Conservation (phyloP, 1,140 invertebrate genomes). For the Drosophila athabasca region DNA sequence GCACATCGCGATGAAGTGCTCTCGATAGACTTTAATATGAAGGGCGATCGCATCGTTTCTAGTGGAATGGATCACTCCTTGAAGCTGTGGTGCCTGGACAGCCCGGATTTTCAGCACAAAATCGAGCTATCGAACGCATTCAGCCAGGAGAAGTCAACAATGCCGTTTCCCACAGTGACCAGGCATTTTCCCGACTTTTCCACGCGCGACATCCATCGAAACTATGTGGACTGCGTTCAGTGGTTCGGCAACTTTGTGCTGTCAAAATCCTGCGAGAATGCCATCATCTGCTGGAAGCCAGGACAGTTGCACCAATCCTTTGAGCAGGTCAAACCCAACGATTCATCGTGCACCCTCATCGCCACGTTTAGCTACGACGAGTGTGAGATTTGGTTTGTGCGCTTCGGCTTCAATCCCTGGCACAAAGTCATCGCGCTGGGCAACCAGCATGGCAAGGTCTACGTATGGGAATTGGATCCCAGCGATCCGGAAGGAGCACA, state of each 20-base stretch:
- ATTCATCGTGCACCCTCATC: slow-evolving; percentile 85
- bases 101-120: slow-evolving; percentile 92
- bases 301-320: slow-evolving; percentile 73
- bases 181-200: slow-evolving; percentile 99
- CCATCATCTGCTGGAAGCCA: slow-evolving; percentile 86
- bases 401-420: slow-evolving; percentile 96
- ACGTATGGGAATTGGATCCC: slow-evolving; percentile 97
- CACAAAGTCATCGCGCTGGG: slow-evolving; percentile 94
- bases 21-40: slow-evolving; percentile 96
- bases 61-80: slow-evolving; percentile 99
- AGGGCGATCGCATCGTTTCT: slow-evolving; percentile 95
- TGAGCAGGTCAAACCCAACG: slow-evolving; percentile 70
- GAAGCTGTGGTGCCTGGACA: slow-evolving; percentile 96
- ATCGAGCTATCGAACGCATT: slow-evolving; percentile 94
- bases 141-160: slow-evolving; percentile 88
- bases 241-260: slow-evolving; percentile 98
- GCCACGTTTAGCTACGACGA: slow-evolving; percentile 97
- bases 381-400: slow-evolving; percentile 99
- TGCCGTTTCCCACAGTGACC: slow-evolving; percentile 94
- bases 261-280: slow-evolving; percentile 98
- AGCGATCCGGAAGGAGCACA: slow-evolving; percentile 90
- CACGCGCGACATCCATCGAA: slow-evolving; percentile 97
- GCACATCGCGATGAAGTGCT: slow-evolving; percentile 98
- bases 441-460: slow-evolving; percentile 95
- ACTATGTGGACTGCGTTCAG: slow-evolving; percentile 98